These are phyloP conservation scores for Cygnus olor DNA, from an alignment of 2,797 vertebrate species.

Conservation along the genomic window DNA sequence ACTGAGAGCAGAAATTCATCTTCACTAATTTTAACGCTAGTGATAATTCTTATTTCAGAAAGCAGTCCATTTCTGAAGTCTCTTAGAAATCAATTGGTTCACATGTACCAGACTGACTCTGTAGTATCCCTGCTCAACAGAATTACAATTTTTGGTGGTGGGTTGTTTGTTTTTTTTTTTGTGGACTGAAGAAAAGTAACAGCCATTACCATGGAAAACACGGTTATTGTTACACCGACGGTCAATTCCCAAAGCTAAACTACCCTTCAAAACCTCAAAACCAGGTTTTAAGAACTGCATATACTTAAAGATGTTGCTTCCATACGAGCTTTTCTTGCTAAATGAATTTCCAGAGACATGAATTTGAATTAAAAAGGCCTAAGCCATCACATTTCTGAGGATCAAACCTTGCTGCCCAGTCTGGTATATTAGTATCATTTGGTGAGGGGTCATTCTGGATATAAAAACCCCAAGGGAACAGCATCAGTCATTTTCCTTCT, in stretches of 20 bases:
- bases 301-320: background rate
- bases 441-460: background rate
- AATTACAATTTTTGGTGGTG: background rate
- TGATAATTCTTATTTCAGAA: background rate
- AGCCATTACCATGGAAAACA: background rate
- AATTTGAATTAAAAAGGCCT: constrained; percentile 51
- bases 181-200: background rate
- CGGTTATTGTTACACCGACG: background rate
- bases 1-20: background rate
- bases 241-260: background rate
- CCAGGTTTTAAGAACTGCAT: background rate
- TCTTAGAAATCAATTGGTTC: background rate
- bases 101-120: background rate
- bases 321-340: background rate
- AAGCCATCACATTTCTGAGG: background rate
- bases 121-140: background rate
- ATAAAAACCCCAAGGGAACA: background rate
- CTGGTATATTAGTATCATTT: background rate
- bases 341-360: background rate
- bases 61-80: background rate
- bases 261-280: background rate
- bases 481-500: background rate
- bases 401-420: background rate
- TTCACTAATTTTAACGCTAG: background rate
- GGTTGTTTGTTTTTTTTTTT: background rate